phyloP scores from a whole-genome alignment of 2,888 invertebrate species.

The Sicus ferrugineus region DNA sequence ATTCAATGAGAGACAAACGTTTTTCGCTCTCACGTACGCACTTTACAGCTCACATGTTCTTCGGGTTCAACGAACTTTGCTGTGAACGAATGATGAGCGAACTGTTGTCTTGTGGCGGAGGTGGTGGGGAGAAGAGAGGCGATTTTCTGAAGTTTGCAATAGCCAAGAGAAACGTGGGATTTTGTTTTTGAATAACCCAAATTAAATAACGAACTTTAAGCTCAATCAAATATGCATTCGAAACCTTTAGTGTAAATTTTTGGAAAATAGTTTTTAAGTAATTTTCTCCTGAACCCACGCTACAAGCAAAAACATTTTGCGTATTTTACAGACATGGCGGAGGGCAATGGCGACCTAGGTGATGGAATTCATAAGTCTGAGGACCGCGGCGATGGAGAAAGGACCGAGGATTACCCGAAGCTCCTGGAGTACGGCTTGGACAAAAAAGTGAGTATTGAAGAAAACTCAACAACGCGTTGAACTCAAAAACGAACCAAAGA shows the following conservation, averaged over 20 bases:
- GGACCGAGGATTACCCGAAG: conserved; percentile 91
- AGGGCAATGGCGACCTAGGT: conserved; percentile 65
- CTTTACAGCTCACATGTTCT: conserved; percentile 15
- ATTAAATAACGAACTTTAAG: too few species aligned
- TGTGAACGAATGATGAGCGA: too few species aligned
- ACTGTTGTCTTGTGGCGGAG: too few species aligned
- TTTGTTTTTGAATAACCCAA: too few species aligned
- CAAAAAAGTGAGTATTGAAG: conserved; percentile 74
- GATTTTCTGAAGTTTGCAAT: too few species aligned
- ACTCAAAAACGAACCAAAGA: neutral
- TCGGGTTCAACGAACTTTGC: conserved; percentile 4
- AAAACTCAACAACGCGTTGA: neutral
- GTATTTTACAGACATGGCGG: conserved; percentile 66
- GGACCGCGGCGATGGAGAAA: conserved; percentile 65
- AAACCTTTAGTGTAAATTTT: too few species aligned
- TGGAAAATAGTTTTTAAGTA: too few species aligned
- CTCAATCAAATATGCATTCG: too few species aligned
- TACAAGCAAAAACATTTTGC: too few species aligned
- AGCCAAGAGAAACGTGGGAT: too few species aligned
- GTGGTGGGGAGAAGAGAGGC: too few species aligned
- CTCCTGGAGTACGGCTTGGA: conserved; percentile 95
- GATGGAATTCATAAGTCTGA: conserved; percentile 65
- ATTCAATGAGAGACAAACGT: neutral
- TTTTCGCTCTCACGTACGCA: conserved; percentile 17
- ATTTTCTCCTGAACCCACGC: too few species aligned